Evolutionary conservation across 2,113 vertebrate species (phyloP).

Genomic region (Dascyllus trimaculatus): DNA sequence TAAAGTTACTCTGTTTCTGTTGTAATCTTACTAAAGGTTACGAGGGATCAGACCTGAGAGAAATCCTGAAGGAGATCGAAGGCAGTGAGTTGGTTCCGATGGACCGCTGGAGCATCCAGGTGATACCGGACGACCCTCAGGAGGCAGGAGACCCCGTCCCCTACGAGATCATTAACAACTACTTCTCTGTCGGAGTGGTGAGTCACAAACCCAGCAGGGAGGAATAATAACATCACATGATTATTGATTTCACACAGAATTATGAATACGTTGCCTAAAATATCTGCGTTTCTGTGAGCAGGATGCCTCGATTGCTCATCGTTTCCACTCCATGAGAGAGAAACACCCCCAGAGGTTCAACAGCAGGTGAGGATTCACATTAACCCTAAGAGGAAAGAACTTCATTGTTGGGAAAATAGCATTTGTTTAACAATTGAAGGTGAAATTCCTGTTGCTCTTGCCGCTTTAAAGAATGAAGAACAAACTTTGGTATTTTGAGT

Average conservation of each 20-base stretch:
- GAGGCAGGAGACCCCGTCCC: conserved; percentile 90
- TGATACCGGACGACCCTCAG: conserved; percentile 83
- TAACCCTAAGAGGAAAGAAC: no score
- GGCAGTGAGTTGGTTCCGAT: conserved; percentile 81
- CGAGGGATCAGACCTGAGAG: conserved; percentile 89
- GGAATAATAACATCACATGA: neutral
- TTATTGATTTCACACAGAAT: neutral
- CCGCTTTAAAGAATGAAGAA: conserved; percentile 90
- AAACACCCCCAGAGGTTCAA: conserved; percentile 95
- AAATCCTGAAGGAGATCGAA: conserved; percentile 91
- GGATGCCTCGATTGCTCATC: conserved; percentile 95
- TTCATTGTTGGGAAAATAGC: no score
- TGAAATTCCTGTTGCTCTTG: conserved; percentile 6
- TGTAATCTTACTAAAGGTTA: conserved; percentile 85
- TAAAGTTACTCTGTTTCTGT: neutral
- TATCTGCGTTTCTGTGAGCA: conserved; percentile 59
- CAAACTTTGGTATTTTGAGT: conserved; percentile 96
- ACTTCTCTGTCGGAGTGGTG: conserved; percentile 95
- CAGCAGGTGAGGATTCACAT: conserved; percentile 87
- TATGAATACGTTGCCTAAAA: neutral
- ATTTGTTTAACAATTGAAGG: no score
- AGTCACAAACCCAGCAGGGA: conserved; percentile 61
- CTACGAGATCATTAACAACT: conserved; percentile 94
- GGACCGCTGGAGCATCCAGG: conserved; percentile 92
- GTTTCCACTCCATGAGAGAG: conserved; percentile 94